Conservation (phyloP, 2,888 invertebrate species). For the Macaria liturata region DNA sequence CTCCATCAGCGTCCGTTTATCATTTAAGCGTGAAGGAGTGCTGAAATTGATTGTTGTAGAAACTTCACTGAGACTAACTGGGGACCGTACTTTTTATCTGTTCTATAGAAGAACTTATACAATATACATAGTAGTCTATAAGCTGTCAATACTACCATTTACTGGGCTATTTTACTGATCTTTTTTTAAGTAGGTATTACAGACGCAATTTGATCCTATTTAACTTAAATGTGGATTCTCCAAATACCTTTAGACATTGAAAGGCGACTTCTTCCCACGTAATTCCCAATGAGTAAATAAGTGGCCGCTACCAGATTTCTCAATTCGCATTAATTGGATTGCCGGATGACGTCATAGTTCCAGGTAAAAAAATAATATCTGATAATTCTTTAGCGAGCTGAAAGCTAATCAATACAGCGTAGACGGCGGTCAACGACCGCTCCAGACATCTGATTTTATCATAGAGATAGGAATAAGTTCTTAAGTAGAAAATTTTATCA, state of each 20-base stretch:
- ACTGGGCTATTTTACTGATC: not conserved
- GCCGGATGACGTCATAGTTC: slow-evolving; percentile 31
- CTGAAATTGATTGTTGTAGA: slow-evolving; percentile 6
- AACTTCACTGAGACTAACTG: not conserved
- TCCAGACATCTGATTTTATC: slow-evolving; percentile 28
- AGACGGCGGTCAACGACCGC: slow-evolving; percentile 54
- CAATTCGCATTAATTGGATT: slow-evolving; percentile 36
- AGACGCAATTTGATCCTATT: slow-evolving; percentile 3
- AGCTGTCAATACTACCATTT: not conserved
- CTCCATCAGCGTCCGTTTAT: slow-evolving; percentile 55
- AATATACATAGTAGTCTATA: not conserved
- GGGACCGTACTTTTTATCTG: not conserved
- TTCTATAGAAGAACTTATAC: not conserved
- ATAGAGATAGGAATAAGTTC: slow-evolving; percentile 1
- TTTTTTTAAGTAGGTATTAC: not conserved
- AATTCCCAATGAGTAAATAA: slow-evolving; percentile 29
- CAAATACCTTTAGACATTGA: slow-evolving; percentile 21
- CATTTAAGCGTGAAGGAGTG: slow-evolving; percentile 31
- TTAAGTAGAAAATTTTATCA: slow-evolving; percentile 1
- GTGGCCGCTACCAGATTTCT: slow-evolving; percentile 32
- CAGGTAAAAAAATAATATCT: slow-evolving; percentile 24
- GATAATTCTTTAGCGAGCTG: slow-evolving; percentile 30
- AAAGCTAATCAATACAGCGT: slow-evolving; percentile 48
- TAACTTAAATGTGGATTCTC: slow-evolving; percentile 17
- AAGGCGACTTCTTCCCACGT: slow-evolving; percentile 27